These are phyloP conservation scores for Lepidostoma basale DNA, from an alignment of 1,140 invertebrate species.

Conservation along the genomic window DNA sequence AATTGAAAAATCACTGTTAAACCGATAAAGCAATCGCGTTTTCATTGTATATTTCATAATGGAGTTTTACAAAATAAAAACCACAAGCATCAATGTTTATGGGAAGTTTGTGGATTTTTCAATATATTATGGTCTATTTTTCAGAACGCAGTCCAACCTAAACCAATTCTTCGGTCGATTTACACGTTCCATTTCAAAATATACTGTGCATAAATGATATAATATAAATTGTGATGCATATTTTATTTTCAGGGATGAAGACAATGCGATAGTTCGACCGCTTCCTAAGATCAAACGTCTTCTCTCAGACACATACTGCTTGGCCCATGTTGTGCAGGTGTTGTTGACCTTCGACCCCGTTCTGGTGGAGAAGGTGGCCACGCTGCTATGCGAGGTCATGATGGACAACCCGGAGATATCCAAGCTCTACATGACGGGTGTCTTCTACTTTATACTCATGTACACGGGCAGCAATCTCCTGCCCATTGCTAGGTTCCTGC, in stretches of 20 bases:
- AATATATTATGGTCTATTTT: too few relatives aligned
- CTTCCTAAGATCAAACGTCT: constrained; percentile 90
- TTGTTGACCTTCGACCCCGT: constrained; percentile 97
- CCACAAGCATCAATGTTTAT: too few relatives aligned
- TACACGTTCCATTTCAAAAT: too few relatives aligned
- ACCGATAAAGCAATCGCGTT: too few relatives aligned
- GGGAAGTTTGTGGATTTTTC: too few relatives aligned
- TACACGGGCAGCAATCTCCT: constrained; percentile 98
- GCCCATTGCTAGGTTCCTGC: constrained; percentile 92
- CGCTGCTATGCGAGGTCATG: constrained; percentile 86
- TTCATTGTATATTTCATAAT: too few relatives aligned
- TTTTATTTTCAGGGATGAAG: constrained; percentile 70
- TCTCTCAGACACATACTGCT: constrained; percentile 84
- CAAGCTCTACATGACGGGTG: constrained; percentile 92
- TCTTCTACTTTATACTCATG: constrained; percentile 99
- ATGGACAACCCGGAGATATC: constrained; percentile 95
- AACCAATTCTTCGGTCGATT: too few relatives aligned
- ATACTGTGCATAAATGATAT: background rate
- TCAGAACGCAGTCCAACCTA: too few relatives aligned
- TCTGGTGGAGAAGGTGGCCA: constrained; percentile 90
- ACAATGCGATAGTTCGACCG: constrained; percentile 93
- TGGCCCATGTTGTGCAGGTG: constrained; percentile 96
- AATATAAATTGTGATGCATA: background rate
- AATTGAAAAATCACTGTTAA: too few relatives aligned
- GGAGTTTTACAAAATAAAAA: too few relatives aligned